Percentiles rank a stretch among this genome's conserved stretches.
Evolutionary conservation across 2,888 invertebrate species (phyloP).

Genomic region (Eupsilia transversa): DNA sequence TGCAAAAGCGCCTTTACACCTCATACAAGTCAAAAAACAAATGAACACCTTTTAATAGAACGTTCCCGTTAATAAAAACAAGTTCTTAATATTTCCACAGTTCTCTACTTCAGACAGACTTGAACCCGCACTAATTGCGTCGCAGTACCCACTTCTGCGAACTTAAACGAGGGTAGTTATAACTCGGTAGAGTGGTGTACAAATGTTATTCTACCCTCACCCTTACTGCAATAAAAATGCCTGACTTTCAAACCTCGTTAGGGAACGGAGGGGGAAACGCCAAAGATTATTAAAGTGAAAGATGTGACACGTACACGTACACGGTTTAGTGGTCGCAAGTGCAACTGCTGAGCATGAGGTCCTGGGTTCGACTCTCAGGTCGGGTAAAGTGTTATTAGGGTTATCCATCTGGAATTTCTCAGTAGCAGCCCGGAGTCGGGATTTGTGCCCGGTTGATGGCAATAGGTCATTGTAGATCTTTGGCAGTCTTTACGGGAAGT

Average conservation of each 20-base stretch:
- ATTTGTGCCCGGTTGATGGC: background rate
- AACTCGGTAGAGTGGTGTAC: slow-evolving; percentile 2
- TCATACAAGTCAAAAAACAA: background rate
- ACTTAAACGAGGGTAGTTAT: slow-evolving; percentile 31
- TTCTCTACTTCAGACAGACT: slow-evolving; percentile 30
- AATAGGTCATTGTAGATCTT: too few relatives aligned
- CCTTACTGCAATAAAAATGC: slow-evolving; percentile 40
- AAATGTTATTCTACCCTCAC: slow-evolving; percentile 50
- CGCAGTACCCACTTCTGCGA: slow-evolving; percentile 25
- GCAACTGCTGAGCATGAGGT: background rate
- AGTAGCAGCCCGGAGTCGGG: background rate
- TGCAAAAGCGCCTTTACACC: background rate
- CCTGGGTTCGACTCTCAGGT: background rate
- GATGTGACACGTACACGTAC: slow-evolving; percentile 19
- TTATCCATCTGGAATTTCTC: background rate
- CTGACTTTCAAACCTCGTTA: slow-evolving; percentile 44
- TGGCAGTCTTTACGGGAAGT: too few relatives aligned
- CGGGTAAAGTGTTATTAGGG: too few relatives aligned
- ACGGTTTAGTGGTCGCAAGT: background rate
- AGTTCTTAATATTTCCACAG: background rate
- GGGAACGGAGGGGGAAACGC: slow-evolving; percentile 13
- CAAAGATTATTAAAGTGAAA: slow-evolving; percentile 40
- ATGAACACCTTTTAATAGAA: background rate
- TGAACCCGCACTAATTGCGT: slow-evolving; percentile 47
- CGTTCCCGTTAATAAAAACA: background rate